These are phyloP conservation scores for Menidia beryllina DNA, from an alignment of 2,113 vertebrate species.

Conservation along the genomic window DNA sequence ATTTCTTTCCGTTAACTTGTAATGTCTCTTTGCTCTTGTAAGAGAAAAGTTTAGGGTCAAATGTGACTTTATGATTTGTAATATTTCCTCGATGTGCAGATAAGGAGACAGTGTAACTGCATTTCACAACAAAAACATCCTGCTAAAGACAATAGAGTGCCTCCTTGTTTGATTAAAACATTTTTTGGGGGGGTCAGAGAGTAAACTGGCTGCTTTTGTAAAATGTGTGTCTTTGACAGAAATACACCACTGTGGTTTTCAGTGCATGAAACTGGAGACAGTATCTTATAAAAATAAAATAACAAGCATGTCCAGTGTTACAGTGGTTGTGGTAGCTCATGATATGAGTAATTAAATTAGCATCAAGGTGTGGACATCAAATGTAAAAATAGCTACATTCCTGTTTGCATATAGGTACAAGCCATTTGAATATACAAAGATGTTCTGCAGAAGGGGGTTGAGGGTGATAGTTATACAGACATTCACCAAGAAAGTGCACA, in stretches of 20 bases:
- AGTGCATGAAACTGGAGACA: too few species aligned
- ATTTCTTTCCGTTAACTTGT: neutral
- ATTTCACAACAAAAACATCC: neutral
- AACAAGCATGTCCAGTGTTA: neutral
- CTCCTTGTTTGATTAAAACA: neutral
- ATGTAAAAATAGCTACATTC: slow-evolving; percentile 9
- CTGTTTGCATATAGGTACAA: slow-evolving; percentile 28
- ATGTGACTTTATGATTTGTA: neutral
- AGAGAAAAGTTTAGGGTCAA: neutral
- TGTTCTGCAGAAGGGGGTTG: slow-evolving; percentile 10
- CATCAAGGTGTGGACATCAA: neutral
- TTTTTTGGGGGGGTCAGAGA: neutral
- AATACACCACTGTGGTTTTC: neutral
- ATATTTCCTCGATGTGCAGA: neutral
- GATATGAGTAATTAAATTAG: neutral
- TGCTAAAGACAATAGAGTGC: neutral
- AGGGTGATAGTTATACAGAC: slow-evolving; percentile 1
- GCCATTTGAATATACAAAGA: slow-evolving; percentile 51
- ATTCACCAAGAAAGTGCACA: neutral
- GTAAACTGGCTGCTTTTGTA: neutral
- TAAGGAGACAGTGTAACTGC: neutral
- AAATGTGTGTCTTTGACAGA: slow-evolving; percentile 1
- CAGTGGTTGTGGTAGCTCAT: neutral
- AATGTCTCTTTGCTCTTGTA: too few species aligned
- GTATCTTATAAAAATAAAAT: too few species aligned